Conservation (phyloP, 64 coral and sea anemone species). For the Platygyra sinensis region DNA sequence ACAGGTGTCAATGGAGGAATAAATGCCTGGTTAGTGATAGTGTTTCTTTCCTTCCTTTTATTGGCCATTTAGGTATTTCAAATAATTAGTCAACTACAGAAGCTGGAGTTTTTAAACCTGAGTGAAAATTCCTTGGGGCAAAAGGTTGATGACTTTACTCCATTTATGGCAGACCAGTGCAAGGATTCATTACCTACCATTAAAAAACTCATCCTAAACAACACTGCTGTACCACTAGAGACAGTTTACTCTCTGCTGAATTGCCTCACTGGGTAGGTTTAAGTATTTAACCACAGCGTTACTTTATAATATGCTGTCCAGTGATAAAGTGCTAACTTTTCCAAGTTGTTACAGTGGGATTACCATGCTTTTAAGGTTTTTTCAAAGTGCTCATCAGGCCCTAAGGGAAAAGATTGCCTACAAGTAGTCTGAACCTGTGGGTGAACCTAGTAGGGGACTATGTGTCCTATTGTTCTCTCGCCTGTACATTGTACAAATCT, state of each 20-base stretch:
- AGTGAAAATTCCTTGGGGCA: conserved; percentile 68
- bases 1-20: neutral
- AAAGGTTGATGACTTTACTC: conserved; percentile 24
- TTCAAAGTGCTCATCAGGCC: too few relatives aligned
- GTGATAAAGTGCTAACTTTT: too few relatives aligned
- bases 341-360: too few relatives aligned
- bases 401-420: too few relatives aligned
- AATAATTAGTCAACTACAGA: conserved; percentile 71
- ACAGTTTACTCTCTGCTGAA: conserved; percentile 65
- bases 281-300: neutral
- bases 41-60: neutral
- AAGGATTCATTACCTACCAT: conserved; percentile 40
- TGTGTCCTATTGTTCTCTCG: too few relatives aligned
- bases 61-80: conserved; percentile 55
- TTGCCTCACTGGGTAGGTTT: conserved; percentile 72
- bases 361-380: too few relatives aligned
- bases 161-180: conserved; percentile 25
- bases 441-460: too few relatives aligned
- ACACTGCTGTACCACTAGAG: conserved; percentile 77
- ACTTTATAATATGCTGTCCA: too few relatives aligned
- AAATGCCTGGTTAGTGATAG: neutral
- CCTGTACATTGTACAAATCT: too few relatives aligned
- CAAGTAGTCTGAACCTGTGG: too few relatives aligned
- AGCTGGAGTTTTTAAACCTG: conserved; percentile 74
- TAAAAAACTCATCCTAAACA: conserved; percentile 80